Evolutionary conservation across 2,797 vertebrate species (phyloP), one percentile per base, ranked within the genome.

Genomic region (Atherinosoma microstoma): DNA sequence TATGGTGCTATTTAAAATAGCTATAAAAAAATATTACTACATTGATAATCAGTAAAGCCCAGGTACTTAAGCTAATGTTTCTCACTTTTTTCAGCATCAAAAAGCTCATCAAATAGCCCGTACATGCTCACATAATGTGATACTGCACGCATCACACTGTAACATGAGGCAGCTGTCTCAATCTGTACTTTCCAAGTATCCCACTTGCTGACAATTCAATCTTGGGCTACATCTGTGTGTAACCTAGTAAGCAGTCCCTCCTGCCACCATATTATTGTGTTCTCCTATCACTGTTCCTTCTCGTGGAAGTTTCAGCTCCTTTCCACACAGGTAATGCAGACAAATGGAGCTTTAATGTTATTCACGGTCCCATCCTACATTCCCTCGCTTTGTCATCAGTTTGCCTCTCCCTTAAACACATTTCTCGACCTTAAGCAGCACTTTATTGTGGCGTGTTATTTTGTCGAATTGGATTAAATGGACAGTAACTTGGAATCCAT

Each of bases 361-460:
- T 94, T 90, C 86, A 54, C 77, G 73, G 90, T 94, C 80, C 87
- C 87, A 73, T 92, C 80, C 90, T 90, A 89, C 92, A 93, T 94
- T 92, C 90, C 88, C 87, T 83, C 86, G 77, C 92, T 91, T 91
- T 94, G 93, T 94, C 94, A 88, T 94, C 90, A 89, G 88, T 89
- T 91, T 85, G 84, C 87, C 89, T 90, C 78, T 74, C 69, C 77
- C 79, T 93, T 91, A 93, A 94, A 94, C 75, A 75, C 90, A 94
- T 94, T 94, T 94, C 92, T 89, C 82, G 40, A 92, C 84, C 87
- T 94, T 93, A 94, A 94, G 93, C 92, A 95, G 93, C 94, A 95
- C 94, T 95, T 95, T 94, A 95, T 95, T 95, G 94, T 94, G 94
- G 94, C 72, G 88, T 95, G 94, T 95, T 95, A 92, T 92, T 94